A percentile compares a stretch with the other conserved stretches of the same genome.
Conservation (phyloP, 2,797 vertebrate species). For the Hephaestus fuliginosus region DNA sequence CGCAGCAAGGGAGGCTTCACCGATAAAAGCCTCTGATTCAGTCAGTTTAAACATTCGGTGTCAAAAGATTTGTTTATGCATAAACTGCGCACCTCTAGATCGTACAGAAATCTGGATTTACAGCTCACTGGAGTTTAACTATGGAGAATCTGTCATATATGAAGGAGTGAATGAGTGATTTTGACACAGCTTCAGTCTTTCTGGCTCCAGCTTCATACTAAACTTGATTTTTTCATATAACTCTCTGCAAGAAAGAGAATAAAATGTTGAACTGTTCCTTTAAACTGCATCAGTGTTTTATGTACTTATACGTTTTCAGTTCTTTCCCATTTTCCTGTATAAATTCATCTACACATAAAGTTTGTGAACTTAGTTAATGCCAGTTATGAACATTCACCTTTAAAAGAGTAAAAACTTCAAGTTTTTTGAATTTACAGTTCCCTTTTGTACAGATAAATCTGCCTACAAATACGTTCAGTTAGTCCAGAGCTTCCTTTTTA, state of each 20-base stretch:
- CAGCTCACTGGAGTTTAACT: too few species aligned
- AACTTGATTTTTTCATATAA: neutral
- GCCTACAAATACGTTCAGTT: conserved; percentile 10
- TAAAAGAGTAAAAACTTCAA: conserved; percentile 16
- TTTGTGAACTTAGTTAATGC: conserved; percentile 29
- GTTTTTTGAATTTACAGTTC: conserved; percentile 50
- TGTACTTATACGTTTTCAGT: neutral
- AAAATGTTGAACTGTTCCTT: neutral
- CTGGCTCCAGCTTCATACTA: neutral
- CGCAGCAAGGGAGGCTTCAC: too few species aligned
- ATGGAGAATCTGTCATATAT: neutral
- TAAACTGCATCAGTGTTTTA: conserved; percentile 4
- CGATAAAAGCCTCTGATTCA: too few species aligned
- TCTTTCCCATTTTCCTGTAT: neutral
- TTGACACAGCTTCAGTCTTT: neutral
- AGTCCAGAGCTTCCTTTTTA: conserved; percentile 25
- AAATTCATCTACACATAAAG: conserved; percentile 12
- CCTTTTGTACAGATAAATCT: conserved; percentile 59
- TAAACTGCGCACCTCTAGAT: too few species aligned
- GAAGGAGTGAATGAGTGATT: neutral
- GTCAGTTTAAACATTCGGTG: too few species aligned
- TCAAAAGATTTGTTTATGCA: too few species aligned
- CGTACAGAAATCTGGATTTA: too few species aligned
- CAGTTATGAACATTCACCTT: conserved; percentile 47
- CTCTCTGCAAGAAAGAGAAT: neutral